Evolutionary conservation across 2,797 vertebrate genomes (phyloP).

Genomic region (Pogoniulus pusillus): DNA sequence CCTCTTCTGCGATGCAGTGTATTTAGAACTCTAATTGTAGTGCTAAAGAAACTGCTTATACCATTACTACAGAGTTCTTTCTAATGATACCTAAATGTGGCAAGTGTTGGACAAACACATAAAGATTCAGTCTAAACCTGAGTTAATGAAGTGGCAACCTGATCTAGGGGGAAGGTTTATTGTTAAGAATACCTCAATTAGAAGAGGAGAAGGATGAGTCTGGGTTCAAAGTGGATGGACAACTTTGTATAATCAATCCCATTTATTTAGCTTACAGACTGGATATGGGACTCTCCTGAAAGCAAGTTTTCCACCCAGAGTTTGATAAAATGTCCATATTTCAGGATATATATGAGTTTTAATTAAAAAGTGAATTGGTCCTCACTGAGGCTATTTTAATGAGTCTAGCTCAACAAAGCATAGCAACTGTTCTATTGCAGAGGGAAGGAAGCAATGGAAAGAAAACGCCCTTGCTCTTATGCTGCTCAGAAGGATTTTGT

Average conservation of each 20-base stretch:
- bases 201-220: background rate
- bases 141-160: background rate
- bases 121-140: background rate
- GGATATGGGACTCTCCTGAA: background rate
- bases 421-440: background rate
- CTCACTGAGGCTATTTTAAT: background rate
- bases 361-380: background rate
- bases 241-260: background rate
- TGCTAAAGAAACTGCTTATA: background rate
- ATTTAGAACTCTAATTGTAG: background rate
- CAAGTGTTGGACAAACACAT: background rate
- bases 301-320: background rate
- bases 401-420: background rate
- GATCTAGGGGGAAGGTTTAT: background rate
- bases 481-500: background rate
- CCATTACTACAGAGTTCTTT: background rate
- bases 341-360: background rate
- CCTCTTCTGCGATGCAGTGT: background rate
- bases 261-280: background rate
- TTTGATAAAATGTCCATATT: background rate
- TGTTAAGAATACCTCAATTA: background rate
- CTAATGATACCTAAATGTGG: background rate
- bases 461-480: background rate
- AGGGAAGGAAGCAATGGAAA: background rate
- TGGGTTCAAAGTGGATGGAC: background rate